Evolutionary conservation across 2,797 vertebrate species (phyloP).

Genomic region (Clarias laeviceps): DNA sequence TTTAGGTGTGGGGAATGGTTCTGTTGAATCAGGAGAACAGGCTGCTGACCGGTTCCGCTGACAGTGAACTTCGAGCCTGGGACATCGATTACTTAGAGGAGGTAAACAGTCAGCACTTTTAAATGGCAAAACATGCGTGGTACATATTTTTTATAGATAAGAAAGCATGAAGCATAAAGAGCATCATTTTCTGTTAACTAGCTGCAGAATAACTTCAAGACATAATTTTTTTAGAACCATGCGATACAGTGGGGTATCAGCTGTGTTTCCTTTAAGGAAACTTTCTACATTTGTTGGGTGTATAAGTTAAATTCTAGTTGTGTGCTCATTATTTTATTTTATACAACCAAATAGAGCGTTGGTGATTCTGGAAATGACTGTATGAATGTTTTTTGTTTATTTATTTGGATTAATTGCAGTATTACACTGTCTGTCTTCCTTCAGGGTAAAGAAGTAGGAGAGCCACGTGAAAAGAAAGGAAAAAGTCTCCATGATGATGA

Average conservation of each 20-base stretch:
- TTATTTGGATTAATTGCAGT: background rate
- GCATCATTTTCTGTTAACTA: background rate
- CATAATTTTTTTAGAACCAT: background rate
- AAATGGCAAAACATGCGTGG: background rate
- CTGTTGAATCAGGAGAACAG: constrained; percentile 83
- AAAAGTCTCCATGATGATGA: constrained; percentile 69
- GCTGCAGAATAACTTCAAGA: too few relatives aligned
- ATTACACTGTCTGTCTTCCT: constrained; percentile 7
- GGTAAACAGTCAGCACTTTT: constrained; percentile 71
- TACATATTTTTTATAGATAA: background rate
- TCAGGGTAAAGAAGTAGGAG: constrained; percentile 80
- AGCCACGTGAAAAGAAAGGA: constrained; percentile 84
- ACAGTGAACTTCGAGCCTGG: constrained; percentile 96
- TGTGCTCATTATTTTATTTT: background rate
- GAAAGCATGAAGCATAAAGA: background rate
- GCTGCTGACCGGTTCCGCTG: constrained; percentile 88
- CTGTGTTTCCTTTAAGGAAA: background rate
- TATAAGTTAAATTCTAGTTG: background rate
- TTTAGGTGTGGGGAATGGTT: constrained; percentile 90
- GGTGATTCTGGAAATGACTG: background rate
- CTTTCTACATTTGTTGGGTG: background rate
- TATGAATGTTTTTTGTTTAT: background rate
- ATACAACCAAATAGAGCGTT: background rate
- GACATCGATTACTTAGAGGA: constrained; percentile 82
- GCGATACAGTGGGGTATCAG: background rate